A percentile compares a stretch with the other conserved stretches of the same genome.
Conservation (phyloP, 2,113 vertebrate species). For the Eretmochelys imbricata region DNA sequence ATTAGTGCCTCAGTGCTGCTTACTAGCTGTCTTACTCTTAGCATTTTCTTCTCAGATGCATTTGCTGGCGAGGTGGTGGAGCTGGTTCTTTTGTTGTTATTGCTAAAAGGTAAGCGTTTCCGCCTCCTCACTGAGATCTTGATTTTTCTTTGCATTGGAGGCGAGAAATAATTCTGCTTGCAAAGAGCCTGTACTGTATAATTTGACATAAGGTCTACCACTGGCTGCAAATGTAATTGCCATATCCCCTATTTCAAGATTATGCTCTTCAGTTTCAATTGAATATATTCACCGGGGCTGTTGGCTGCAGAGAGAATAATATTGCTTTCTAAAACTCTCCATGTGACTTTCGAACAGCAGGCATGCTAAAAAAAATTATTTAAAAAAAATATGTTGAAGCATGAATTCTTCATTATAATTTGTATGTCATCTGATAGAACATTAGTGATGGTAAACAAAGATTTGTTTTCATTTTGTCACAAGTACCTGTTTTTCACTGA, state of each 20-base stretch:
- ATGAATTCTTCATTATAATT: not conserved
- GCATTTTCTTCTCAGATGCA: fast-evolving
- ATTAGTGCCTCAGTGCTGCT: not conserved
- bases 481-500: not conserved
- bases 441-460: not conserved
- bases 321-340: slow-evolving; percentile 6
- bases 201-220: not conserved
- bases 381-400: not conserved
- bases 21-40: not conserved
- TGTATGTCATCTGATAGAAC: not conserved
- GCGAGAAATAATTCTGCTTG: not conserved
- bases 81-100: not conserved
- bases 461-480: not conserved
- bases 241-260: not conserved
- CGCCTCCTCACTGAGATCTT: not conserved
- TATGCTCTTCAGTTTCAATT: not conserved
- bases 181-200: not conserved
- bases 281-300: not conserved
- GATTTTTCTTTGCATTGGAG: not conserved
- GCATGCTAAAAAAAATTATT: not conserved
- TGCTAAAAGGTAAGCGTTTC: slow-evolving; percentile 58
- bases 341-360: not conserved
- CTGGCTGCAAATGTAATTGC: not conserved
- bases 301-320: not conserved
- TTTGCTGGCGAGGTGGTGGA: not conserved